Evolutionary conservation across 2,797 vertebrate species (phyloP), one percentile per base, ranked within the genome.

Genomic region (Urophycis tenuis): DNA sequence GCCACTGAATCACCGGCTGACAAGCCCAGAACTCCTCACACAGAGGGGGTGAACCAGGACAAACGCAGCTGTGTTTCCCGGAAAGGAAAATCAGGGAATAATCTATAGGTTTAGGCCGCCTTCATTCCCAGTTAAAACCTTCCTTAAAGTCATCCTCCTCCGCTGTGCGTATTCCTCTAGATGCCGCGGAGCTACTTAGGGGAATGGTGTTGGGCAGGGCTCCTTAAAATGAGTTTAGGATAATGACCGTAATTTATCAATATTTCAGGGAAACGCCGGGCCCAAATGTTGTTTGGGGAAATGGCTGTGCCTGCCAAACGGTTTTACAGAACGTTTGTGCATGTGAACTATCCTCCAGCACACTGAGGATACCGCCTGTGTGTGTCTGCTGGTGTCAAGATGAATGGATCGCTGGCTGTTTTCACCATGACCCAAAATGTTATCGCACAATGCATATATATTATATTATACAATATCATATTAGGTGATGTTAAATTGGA

Each of bases 401-500:
- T 71, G 75, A 72, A 81, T 71, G n/a, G 80, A n/a, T 60, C 53
- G 74, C 3, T 74, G 71, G 45, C 39, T 74, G 29, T 67, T 35
- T 35, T 22, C 12, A 22, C 12, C 10, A 17, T 22, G 31, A 78
- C 25, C 80, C 41, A 22, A 60, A 12, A 32, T 77, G 11, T 19
- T 49, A 49, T 15, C 29, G 14, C 31, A 31, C 25, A 19, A 19
- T 30, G 29, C 11, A 1, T 9, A 30, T 69, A 69, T 30, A 69
- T 25, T 69, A 70, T 32, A 32, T 31, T 31, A 70, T 70, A 70
- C 5, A 3, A 19, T 49, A 49, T 49, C 5, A 49, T 53, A 53
- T 17, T n/a, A 53, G 19, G 22, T 53, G 19, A 53, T 53, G 22
- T 53, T 14, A 64, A n/a, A 64, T 12, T 64, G 15, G 5, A 64